Evolutionary conservation across 2,888 invertebrate genomes (phyloP), one percentile per base, ranked within the genome.

Genomic region (Byasa hedistus): DNA sequence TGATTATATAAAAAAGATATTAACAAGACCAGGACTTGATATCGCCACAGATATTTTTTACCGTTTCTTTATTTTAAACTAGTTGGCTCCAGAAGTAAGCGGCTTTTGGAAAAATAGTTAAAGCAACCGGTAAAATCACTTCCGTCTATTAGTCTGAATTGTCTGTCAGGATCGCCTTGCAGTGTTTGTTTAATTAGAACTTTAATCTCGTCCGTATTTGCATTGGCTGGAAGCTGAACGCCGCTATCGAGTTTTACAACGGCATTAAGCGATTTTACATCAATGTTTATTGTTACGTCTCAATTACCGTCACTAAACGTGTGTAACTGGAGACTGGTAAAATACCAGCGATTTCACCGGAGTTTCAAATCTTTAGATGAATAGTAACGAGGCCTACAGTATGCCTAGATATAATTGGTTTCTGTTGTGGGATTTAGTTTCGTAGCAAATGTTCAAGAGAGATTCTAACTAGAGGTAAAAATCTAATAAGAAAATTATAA

Each of bases 121-220:
- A 23, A 24, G 21, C 21, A 62, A 57, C 39, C 61, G 21, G 21
- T 54, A 54, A 22, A 44, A 54, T 56, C 24, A 36, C 59, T 56
- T 60, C 51, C 32, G 55, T 61, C 61, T 54, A 12, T 36, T 15
- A 15, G 5, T 27, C 27, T 8, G 22, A 19, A 54, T 21, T 23
- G 39, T 58, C 27, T 23, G 39, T 58, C 57, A 51, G 51, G 51
- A 63, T 64, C 22, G 24, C 39, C 24, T 60, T 27, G 64, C 22
- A n/a, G 32, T 64, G 36, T 60, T 65, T 61, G 56, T 61, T 64
- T 74, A 72, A 73, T 70, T 77, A 76, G 73, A 79, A 79, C 74
- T 80, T 81, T 75, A 75, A 80, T 80, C 79, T 75, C 57, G 69
- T 58, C 69, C 60, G 57, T 75, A 78, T 82, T 80, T 80, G 77